These are phyloP conservation scores for Phaonia tiefii DNA, from an alignment of 2,888 invertebrate species.

Conservation along the genomic window DNA sequence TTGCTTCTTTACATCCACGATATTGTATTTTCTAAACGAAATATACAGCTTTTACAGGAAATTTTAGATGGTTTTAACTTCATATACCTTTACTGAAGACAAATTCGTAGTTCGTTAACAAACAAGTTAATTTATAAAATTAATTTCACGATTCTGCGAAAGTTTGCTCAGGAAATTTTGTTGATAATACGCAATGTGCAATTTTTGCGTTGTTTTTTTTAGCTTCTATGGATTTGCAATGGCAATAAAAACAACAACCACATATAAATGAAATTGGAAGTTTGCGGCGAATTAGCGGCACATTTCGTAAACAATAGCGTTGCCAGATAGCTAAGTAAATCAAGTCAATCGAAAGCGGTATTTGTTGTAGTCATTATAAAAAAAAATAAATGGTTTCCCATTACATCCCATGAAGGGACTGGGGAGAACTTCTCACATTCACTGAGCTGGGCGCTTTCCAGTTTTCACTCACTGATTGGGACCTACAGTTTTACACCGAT, in stretches of 20 bases:
- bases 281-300: constrained; percentile 21
- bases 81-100: background rate
- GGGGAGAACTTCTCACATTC: too few species aligned
- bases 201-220: background rate
- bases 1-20: too few species aligned
- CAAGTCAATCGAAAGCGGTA: too few species aligned
- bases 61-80: too few species aligned
- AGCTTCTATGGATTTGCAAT: background rate
- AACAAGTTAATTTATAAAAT: background rate
- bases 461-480: too few species aligned
- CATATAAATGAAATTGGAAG: constrained; percentile 1
- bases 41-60: too few species aligned
- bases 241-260: constrained; percentile 1
- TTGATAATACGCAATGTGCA: constrained; percentile 29
- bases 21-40: too few species aligned
- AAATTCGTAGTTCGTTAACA: background rate
- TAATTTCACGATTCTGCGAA: background rate
- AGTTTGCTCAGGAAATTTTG: constrained; percentile 6
- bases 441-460: too few species aligned
- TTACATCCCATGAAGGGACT: too few species aligned
- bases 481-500: too few species aligned
- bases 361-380: too few species aligned
- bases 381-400: too few species aligned
- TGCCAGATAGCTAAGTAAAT: background rate
- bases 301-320: constrained; percentile 2